Conservation (phyloP, 2,888 invertebrate genomes). For the Caenorhabditis sulstoni region DNA sequence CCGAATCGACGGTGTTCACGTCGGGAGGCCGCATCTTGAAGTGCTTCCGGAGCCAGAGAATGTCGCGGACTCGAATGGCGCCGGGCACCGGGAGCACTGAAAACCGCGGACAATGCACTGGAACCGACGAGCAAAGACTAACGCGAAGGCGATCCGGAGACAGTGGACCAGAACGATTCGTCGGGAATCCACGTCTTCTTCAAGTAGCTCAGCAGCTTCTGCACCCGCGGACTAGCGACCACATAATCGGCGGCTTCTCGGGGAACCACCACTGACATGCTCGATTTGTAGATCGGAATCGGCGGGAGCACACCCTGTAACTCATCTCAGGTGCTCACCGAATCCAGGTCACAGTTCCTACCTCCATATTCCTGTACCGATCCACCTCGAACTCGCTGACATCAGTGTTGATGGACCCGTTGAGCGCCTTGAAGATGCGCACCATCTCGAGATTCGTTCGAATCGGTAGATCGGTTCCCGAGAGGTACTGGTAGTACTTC, state of each 20-base stretch:
- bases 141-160: slow-evolving; percentile 61
- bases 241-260: slow-evolving; percentile 63
- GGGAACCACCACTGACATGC: slow-evolving; percentile 68
- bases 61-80: slow-evolving; percentile 58
- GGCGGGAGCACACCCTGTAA: slow-evolving; percentile 62
- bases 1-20: slow-evolving; percentile 53
- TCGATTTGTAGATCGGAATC: slow-evolving; percentile 67
- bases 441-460: slow-evolving; percentile 69
- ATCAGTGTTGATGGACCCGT: slow-evolving; percentile 69
- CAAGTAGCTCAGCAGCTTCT: slow-evolving; percentile 59
- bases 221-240: slow-evolving; percentile 43
- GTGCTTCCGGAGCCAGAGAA: slow-evolving; percentile 62
- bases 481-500: slow-evolving; percentile 65
- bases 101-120: slow-evolving; percentile 1
- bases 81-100: slow-evolving; percentile 64
- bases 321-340: too few species aligned
- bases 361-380: slow-evolving; percentile 65
- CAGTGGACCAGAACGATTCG: slow-evolving; percentile 70
- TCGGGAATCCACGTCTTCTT: slow-evolving; percentile 67
- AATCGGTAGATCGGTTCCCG: slow-evolving; percentile 67
- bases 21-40: slow-evolving; percentile 52
- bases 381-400: slow-evolving; percentile 59
- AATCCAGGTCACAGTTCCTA: too few species aligned
- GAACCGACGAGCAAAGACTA: neutral
- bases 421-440: slow-evolving; percentile 65